These are phyloP conservation scores for Philopotamus ludificatus DNA, from an alignment of 1,140 invertebrate genomes.

Conservation along the genomic window DNA sequence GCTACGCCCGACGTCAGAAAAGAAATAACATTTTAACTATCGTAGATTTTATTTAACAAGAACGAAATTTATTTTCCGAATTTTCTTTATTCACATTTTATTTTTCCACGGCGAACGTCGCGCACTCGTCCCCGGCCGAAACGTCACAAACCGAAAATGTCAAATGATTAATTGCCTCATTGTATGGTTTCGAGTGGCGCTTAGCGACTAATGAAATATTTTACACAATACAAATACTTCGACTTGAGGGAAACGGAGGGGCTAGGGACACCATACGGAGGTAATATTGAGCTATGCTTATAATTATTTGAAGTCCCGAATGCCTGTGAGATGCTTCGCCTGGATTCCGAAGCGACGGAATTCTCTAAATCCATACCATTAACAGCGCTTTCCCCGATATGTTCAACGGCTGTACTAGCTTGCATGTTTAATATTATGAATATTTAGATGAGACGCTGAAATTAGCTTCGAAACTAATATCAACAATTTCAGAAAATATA, in stretches of 20 bases:
- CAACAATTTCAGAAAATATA: too few species aligned
- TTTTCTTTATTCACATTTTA: too few species aligned
- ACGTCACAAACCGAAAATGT: too few species aligned
- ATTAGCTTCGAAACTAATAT: too few species aligned
- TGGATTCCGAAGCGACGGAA: not conserved
- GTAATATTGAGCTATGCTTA: slow-evolving; percentile 3
- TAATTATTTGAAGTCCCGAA: slow-evolving; percentile 14
- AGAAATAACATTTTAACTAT: too few species aligned
- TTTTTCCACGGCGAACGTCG: too few species aligned
- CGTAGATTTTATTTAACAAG: too few species aligned
- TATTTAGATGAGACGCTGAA: too few species aligned
- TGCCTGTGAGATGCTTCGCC: slow-evolving; percentile 8
- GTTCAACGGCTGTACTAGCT: too few species aligned
- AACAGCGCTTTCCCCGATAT: not conserved
- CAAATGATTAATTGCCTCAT: slow-evolving; percentile 18
- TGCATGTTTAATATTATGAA: not conserved
- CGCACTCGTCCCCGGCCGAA: too few species aligned
- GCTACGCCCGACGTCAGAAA: too few species aligned
- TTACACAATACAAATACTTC: slow-evolving; percentile 27
- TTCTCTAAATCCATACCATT: not conserved
- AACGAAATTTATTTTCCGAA: too few species aligned
- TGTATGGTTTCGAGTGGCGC: not conserved
- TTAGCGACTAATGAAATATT: slow-evolving; percentile 15
- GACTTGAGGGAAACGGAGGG: not conserved
- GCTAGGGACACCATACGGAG: not conserved